Evolutionary conservation across 1,140 invertebrate species (phyloP).

Genomic region (Caerostris extrusa): DNA sequence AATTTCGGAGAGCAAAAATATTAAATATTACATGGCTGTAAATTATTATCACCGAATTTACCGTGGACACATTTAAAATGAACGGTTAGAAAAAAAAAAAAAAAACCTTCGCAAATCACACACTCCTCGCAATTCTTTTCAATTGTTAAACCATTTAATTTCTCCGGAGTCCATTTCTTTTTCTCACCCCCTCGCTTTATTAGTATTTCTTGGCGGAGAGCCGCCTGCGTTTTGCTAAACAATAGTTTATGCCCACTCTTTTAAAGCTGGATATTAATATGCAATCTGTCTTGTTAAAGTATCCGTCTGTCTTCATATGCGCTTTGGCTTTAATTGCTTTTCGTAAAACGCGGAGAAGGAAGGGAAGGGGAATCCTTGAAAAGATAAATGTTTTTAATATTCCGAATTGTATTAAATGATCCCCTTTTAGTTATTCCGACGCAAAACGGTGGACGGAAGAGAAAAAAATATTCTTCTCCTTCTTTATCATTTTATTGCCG

Average conservation of each 20-base stretch:
- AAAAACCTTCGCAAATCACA: constrained; percentile 25
- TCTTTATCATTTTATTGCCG: constrained; percentile 51
- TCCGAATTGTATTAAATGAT: constrained; percentile 65
- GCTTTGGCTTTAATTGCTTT: constrained; percentile 68
- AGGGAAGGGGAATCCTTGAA: constrained; percentile 34
- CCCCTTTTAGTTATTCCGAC: not conserved
- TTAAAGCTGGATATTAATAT: constrained; percentile 65
- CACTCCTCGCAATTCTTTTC: constrained; percentile 59
- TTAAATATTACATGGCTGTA: not conserved
- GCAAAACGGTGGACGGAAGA: not conserved
- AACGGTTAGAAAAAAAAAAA: constrained; percentile 20
- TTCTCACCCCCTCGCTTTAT: constrained; percentile 23
- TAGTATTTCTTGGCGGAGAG: constrained; percentile 56
- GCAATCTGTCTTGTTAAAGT: constrained; percentile 74
- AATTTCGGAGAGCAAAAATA: not conserved
- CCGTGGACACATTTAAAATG: not conserved
- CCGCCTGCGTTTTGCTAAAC: constrained; percentile 59
- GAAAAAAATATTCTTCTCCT: constrained; percentile 8
- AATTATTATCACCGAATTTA: constrained; percentile 6
- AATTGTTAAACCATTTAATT: constrained; percentile 72
- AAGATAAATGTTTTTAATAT: constrained; percentile 76
- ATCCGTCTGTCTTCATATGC: constrained; percentile 55
- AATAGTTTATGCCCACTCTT: constrained; percentile 59
- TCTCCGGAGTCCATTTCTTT: constrained; percentile 49
- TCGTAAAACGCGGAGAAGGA: not conserved